Base-by-base conservation (phyloP, 2,888 invertebrate species). In the Drosophila monieri region DNA sequence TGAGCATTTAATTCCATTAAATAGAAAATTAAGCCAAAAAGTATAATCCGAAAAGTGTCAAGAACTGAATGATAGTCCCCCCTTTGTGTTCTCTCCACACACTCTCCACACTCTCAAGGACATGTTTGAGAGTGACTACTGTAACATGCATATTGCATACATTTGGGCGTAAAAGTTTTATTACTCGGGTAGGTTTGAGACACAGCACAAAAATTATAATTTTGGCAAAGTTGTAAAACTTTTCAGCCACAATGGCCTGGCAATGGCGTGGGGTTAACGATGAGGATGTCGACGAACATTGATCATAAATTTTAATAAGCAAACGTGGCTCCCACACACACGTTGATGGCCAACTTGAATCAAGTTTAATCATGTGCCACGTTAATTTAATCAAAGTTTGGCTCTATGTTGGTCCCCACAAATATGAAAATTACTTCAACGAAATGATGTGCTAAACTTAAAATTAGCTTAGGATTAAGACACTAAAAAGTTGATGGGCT, bases 241-340 rank as follows among this genome's bases (percentile, higher is more conserved):
- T 74, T 69, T 68, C 37, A 55, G 69, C 55, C 51, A 37, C 61
- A 52, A 18, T 21, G n/a, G 25, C 10, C 1, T 1, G 55, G 41
- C 1, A 18, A 15, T 15, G 39, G 27, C 37, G 14, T 12, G 46
- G n/a, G 6, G 21, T 18, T 43, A 43, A 43, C 43, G 9, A 18
- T 9, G 18, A 43, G 56, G 25, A 43, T n/a, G 23, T 14, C 30
- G 8, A 30, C 61, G 25, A 41, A 55, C 65, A 59, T 54, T 56
- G 65, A 72, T 68, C 76, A 79, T 80, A 79, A 70, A 83, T 80
- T 79, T 77, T 72, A 80, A 79, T 73, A 78, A 77, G 77, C 64
- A 53, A 68, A 23, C 51, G 32, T 32, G 35, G 30, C 39, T 37
- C 30, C 10, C 30, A 21, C 54, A 30, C 53, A 18, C 47, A 61